phyloP scores from a whole-genome alignment of 2,888 invertebrate species.

The Alitta virens region DNA sequence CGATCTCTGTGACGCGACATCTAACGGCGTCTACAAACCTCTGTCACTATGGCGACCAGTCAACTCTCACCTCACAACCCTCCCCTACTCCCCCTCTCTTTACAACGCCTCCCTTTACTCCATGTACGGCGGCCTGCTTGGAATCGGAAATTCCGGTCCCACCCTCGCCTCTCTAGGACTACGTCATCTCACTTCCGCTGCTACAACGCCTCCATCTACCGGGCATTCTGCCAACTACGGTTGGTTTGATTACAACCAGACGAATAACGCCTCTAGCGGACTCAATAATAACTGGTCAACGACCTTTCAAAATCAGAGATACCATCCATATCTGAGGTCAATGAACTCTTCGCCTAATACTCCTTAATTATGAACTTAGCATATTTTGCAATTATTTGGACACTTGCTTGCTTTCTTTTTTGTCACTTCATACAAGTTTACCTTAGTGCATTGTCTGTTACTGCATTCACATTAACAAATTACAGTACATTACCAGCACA shows the following conservation, averaged over 20 bases:
- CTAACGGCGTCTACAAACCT: neutral
- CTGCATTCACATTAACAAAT: too few relatives aligned
- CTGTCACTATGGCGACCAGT: slow-evolving; percentile 19
- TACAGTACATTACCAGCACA: too few relatives aligned
- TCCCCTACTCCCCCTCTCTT: slow-evolving; percentile 1
- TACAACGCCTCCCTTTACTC: slow-evolving; percentile 16
- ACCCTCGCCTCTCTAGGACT: slow-evolving; percentile 1
- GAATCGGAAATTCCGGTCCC: slow-evolving; percentile 37
- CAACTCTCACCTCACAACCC: slow-evolving; percentile 7
- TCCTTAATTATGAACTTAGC: too few relatives aligned
- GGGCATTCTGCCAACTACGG: neutral
- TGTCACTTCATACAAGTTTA: too few relatives aligned
- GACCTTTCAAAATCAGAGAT: neutral
- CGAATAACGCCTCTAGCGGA: neutral
- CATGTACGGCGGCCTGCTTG: slow-evolving; percentile 18
- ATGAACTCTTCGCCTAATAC: neutral
- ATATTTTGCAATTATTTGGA: too few relatives aligned
- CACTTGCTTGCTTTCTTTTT: too few relatives aligned
- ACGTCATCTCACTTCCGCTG: neutral
- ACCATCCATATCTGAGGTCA: neutral
- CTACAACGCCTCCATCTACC: neutral
- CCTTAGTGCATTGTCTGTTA: too few relatives aligned
- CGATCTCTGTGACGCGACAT: too few relatives aligned
- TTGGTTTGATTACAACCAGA: neutral
- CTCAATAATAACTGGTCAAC: neutral